Evolutionary conservation across 2,888 invertebrate genomes (phyloP).

Genomic region (Tridacna gigas): DNA sequence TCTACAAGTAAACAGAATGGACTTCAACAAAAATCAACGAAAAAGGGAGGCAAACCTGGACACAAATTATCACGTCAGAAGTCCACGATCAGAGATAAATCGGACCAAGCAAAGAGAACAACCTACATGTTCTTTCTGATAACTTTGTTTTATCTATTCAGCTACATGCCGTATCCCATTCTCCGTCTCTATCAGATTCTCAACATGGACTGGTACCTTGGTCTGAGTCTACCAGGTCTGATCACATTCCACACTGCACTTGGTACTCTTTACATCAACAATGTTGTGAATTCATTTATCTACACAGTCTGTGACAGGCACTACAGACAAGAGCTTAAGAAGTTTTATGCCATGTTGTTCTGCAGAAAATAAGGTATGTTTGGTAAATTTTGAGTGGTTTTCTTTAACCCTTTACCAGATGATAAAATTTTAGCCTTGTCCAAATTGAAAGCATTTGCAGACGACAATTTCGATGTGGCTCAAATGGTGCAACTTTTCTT

Average conservation of each 20-base stretch:
- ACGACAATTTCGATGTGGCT: too few relatives aligned
- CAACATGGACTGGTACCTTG: neutral
- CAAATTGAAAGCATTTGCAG: too few relatives aligned
- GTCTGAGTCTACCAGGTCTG: neutral
- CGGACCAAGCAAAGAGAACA: slow-evolving; percentile 8
- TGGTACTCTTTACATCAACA: slow-evolving; percentile 2
- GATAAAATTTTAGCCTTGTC: too few relatives aligned
- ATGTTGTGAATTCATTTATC: slow-evolving; percentile 15
- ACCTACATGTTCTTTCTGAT: slow-evolving; percentile 23
- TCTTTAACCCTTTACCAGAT: too few relatives aligned
- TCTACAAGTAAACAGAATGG: too few relatives aligned
- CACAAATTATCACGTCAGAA: neutral
- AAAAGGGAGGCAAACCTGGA: too few relatives aligned
- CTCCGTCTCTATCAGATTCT: slow-evolving; percentile 3
- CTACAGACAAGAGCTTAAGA: slow-evolving; percentile 18
- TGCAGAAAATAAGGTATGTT: too few relatives aligned
- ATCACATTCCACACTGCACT: neutral
- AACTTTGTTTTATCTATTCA: neutral
- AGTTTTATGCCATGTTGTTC: slow-evolving; percentile 2
- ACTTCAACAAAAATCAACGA: too few relatives aligned
- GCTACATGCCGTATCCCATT: slow-evolving; percentile 10
- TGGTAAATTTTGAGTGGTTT: too few relatives aligned
- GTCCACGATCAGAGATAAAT: neutral
- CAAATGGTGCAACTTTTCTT: too few relatives aligned
- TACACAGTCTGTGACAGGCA: slow-evolving; percentile 18